These are phyloP conservation scores for Diploscapter pachys DNA, from an alignment of 1,140 invertebrate genomes.

Conservation along the genomic window DNA sequence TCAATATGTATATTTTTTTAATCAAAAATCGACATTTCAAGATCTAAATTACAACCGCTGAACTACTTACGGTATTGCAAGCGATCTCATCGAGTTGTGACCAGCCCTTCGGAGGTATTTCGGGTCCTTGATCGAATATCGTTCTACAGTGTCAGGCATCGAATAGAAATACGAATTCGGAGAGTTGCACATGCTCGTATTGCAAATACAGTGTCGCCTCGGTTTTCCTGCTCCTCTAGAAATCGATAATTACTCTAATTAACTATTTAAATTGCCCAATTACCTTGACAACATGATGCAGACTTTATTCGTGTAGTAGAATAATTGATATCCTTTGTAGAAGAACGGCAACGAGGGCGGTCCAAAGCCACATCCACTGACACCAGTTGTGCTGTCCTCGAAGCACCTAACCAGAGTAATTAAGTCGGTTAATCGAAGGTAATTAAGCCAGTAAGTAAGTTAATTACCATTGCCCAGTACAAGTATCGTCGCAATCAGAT, in stretches of 20 bases:
- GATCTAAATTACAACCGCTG: slow-evolving; percentile 11
- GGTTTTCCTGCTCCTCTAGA: slow-evolving; percentile 41
- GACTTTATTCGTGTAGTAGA: slow-evolving; percentile 42
- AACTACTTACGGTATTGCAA: slow-evolving; percentile 12
- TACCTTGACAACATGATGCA: slow-evolving; percentile 47
- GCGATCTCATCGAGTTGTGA: background rate
- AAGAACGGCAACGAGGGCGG: slow-evolving; percentile 54
- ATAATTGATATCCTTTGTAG: slow-evolving; percentile 47
- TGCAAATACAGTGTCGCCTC: slow-evolving; percentile 50
- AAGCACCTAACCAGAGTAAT: slow-evolving; percentile 48
- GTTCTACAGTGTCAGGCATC: slow-evolving; percentile 8
- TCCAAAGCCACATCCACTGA: slow-evolving; percentile 51
- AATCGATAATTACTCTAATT: background rate
- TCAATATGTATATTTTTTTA: background rate
- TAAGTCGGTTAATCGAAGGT: background rate
- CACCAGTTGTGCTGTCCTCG: slow-evolving; percentile 45
- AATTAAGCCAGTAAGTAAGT: background rate
- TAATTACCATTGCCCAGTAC: slow-evolving; percentile 29
- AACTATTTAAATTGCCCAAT: background rate
- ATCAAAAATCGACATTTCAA: slow-evolving; percentile 6
- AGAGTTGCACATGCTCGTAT: slow-evolving; percentile 44
- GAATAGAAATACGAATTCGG: background rate
- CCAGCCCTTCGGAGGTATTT: slow-evolving; percentile 6
- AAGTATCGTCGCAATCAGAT: slow-evolving; percentile 21
- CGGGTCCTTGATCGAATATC: slow-evolving; percentile 1